Percentiles rank a stretch among this genome's conserved stretches.
Conservation (phyloP, 2,113 vertebrate genomes). For the Blennius ocellaris region DNA sequence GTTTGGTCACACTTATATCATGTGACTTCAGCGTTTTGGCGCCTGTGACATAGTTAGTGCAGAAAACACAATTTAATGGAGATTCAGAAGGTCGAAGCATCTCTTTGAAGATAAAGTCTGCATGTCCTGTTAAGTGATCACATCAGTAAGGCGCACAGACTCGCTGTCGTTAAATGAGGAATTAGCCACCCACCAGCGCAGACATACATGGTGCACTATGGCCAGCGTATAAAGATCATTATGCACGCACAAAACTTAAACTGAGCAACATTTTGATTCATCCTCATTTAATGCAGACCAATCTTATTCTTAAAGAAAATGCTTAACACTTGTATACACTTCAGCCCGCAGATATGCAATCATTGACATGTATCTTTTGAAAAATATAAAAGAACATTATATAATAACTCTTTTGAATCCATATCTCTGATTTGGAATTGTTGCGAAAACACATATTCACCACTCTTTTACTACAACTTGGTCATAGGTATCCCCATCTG, state of each 20-base stretch:
- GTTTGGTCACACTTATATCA: constrained; percentile 14
- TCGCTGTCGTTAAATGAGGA: constrained; percentile 47
- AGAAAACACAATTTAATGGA: constrained; percentile 25
- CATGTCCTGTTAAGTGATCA: constrained; percentile 51
- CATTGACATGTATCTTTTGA: not conserved
- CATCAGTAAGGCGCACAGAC: constrained; percentile 35
- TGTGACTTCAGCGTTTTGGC: constrained; percentile 15
- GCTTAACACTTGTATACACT: not conserved
- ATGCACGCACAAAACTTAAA: not conserved
- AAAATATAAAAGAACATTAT: not conserved
- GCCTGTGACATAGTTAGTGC: constrained; percentile 35
- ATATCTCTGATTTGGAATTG: not conserved
- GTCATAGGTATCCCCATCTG: not conserved
- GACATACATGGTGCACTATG: constrained; percentile 36
- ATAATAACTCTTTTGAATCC: not conserved
- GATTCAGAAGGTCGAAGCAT: constrained; percentile 30
- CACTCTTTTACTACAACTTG: not conserved
- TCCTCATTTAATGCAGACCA: not conserved
- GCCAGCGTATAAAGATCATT: constrained; percentile 16
- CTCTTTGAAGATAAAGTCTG: constrained; percentile 38
- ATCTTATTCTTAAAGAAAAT: not conserved
- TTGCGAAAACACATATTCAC: not conserved
- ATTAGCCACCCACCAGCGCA: constrained; percentile 47
- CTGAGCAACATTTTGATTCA: not conserved
- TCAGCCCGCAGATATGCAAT: not conserved